Conservation (phyloP, 1,140 invertebrate genomes). For the Drosophila littoralis region DNA sequence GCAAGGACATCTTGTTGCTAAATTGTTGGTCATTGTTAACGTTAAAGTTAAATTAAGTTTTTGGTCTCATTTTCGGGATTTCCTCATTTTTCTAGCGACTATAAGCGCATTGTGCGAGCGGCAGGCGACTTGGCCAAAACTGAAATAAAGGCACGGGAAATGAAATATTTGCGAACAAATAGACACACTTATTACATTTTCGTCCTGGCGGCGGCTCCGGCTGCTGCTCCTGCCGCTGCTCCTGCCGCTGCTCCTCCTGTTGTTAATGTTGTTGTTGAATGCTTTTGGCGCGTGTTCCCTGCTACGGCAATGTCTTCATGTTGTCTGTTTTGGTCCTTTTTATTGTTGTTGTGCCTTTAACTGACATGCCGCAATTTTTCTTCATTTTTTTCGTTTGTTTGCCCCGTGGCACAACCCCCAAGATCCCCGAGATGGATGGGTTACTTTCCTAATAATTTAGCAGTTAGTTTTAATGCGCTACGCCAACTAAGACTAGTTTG, state of each 20-base stretch:
- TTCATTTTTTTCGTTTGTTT: slow-evolving; percentile 57
- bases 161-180: slow-evolving; percentile 82
- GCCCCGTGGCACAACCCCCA: slow-evolving; percentile 29
- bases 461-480: slow-evolving; percentile 77
- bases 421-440: slow-evolving; percentile 66
- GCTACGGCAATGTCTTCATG: slow-evolving; percentile 66
- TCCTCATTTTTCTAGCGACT: slow-evolving; percentile 26
- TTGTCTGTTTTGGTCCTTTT: slow-evolving; percentile 71
- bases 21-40: slow-evolving; percentile 39
- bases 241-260: slow-evolving; percentile 11
- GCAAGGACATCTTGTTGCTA: not conserved
- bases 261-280: slow-evolving; percentile 63
- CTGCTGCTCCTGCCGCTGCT: not conserved
- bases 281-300: slow-evolving; percentile 75
- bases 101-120: slow-evolving; percentile 30
- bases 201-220: slow-evolving; percentile 44
- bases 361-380: slow-evolving; percentile 80
- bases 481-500: slow-evolving; percentile 18
- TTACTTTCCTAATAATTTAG: slow-evolving; percentile 78
- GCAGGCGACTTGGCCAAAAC: slow-evolving; percentile 34
- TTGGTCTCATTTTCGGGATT: slow-evolving; percentile 33
- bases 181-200: slow-evolving; percentile 82
- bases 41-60: slow-evolving; percentile 52
- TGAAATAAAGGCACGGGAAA: slow-evolving; percentile 69
- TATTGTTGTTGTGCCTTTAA: slow-evolving; percentile 72